These are phyloP conservation scores for Synodontis membranacea DNA, from an alignment of 2,113 vertebrate species.

Conservation along the genomic window DNA sequence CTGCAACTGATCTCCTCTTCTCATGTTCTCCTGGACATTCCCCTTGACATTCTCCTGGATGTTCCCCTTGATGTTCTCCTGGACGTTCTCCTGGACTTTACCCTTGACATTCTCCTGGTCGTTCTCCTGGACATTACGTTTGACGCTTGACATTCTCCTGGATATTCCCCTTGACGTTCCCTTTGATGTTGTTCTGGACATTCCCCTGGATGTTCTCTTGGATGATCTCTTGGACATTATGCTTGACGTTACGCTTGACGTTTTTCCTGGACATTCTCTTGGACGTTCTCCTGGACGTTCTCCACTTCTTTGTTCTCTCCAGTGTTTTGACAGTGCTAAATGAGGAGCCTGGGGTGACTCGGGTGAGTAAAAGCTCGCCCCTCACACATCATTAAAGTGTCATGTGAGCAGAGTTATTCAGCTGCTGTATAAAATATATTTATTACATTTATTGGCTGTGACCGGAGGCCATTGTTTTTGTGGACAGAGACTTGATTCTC, in stretches of 20 bases:
- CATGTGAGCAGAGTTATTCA: constrained; percentile 12
- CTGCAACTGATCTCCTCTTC: constrained; percentile 16
- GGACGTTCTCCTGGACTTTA: background rate
- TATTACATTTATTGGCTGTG: constrained; percentile 10
- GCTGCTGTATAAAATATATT: constrained; percentile 14
- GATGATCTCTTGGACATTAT: fast-evolving
- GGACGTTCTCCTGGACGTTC: constrained; percentile 45
- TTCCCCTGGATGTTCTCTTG: background rate
- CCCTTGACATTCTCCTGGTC: background rate
- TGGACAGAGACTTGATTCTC: background rate
- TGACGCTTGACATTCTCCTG: no score
- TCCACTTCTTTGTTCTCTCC: constrained; percentile 53
- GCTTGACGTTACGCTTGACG: no score
- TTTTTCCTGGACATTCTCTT: background rate
- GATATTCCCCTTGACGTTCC: background rate
- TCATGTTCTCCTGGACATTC: no score
- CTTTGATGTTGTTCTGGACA: background rate
- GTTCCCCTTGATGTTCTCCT: background rate
- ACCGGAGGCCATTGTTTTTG: background rate
- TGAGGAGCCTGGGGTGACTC: constrained; percentile 60
- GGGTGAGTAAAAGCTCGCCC: constrained; percentile 56
- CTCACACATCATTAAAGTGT: constrained; percentile 35
- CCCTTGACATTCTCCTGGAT: no score
- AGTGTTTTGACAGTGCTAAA: constrained; percentile 63
- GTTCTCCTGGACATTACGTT: no score